Percentiles rank a stretch among this genome's conserved stretches.
These are phyloP conservation scores for Heliconius melpomene DNA, from an alignment of 1,140 invertebrate species.

Conservation along the genomic window DNA sequence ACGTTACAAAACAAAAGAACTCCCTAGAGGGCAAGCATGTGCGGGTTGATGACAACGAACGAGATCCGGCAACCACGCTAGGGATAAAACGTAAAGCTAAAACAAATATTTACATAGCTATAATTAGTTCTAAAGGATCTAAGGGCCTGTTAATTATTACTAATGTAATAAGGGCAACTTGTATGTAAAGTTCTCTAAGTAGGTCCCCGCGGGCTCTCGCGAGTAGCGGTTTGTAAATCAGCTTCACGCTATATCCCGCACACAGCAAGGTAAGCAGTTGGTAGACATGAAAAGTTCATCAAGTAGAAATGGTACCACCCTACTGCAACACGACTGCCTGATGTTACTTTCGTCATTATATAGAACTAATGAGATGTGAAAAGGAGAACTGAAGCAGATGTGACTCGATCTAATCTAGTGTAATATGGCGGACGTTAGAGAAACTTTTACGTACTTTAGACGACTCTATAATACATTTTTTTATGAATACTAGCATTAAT, in stretches of 20 bases:
- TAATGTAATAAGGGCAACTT: slow-evolving; percentile 25
- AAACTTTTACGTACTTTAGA: background rate
- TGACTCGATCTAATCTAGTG: background rate
- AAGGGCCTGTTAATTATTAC: background rate
- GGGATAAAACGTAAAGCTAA: no score
- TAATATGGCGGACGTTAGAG: background rate
- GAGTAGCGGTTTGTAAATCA: background rate
- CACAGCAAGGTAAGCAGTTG: no score
- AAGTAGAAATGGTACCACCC: background rate
- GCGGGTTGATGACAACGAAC: no score
- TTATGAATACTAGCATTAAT: background rate
- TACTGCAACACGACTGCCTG: background rate
- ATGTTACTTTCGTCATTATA: background rate
- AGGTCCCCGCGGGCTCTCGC: slow-evolving; percentile 15
- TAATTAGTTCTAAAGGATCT: background rate
- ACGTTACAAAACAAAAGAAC: no score
- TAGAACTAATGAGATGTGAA: slow-evolving; percentile 1
- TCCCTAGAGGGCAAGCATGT: no score
- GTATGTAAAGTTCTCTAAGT: slow-evolving; percentile 22
- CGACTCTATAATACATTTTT: background rate
- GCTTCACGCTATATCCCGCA: no score
- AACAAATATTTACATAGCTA: no score
- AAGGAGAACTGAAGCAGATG: slow-evolving; percentile 8
- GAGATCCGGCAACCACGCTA: no score
- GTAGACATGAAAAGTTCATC: background rate